Base-by-base conservation (phyloP, 2,888 invertebrate genomes). In the Campoplex capitator region DNA sequence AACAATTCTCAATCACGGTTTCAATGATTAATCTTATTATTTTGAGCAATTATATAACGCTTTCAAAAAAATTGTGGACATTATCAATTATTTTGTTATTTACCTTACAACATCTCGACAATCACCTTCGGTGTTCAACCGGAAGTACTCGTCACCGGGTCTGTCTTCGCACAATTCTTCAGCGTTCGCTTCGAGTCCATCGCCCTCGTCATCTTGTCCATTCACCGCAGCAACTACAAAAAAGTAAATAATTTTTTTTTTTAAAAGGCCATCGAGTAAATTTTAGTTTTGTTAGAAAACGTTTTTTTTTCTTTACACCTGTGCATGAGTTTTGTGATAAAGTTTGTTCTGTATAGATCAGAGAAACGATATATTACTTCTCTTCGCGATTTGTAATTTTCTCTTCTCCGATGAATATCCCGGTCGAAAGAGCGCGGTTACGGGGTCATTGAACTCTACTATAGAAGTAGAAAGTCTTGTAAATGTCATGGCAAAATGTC, bases 31-130 rank as follows among this genome's bases (percentile, higher is more conserved):
- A 16, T 16, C 16, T 16, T 51, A 51, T 51, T 6, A 3, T 6
- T n/a, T 13, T 45, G 13, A 13, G 45, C 45, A 45, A 13, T 45
- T 45, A 8, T 7, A 6, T n/a, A 67, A n/a, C 8, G 0, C 18
- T 0, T 9, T 8, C 18, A 7, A 18, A 13, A 16, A 42, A 42
- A 68, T 23, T 6, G 23, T 9, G 11, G 42, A 16, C 38, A 45
- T 0, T 23, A 1, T 28, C 13, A 28, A 70, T 28, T 13, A 28
- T 28, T 28, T 23, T 48, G 16, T 76, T 65, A 23, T 94, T 95
- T 96, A 98, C 97, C 98, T 98, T 93, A 98, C 98, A 90, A 98
- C 98, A 95, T 98, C 98, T 91, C 98, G 96, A 95, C 98, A 98
- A 95, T 98, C 98, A 88, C 97, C 97, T 42, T 98, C 98, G 77